These are phyloP conservation scores for Agelaius phoeniceus DNA, from an alignment of 2,113 vertebrate genomes.

Conservation along the genomic window DNA sequence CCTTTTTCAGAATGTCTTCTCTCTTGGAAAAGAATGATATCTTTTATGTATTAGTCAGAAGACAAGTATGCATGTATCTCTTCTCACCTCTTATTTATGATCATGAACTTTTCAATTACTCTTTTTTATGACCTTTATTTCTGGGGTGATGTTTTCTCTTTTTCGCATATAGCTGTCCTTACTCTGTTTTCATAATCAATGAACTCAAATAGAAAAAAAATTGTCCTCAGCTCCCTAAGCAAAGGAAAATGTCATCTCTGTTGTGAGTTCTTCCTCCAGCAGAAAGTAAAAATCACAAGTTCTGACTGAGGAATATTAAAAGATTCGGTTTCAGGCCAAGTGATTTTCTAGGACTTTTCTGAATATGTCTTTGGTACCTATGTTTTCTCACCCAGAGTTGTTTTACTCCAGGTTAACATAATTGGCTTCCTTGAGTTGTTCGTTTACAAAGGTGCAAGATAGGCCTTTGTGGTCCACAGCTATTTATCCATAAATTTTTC, in stretches of 20 bases:
- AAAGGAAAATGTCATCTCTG: conserved; percentile 7
- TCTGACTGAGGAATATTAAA: background rate
- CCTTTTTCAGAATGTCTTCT: background rate
- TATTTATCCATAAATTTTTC: background rate
- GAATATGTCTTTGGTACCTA: background rate
- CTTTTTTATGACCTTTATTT: conserved; percentile 8
- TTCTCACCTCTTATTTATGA: background rate
- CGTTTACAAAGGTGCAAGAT: background rate
- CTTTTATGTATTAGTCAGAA: background rate
- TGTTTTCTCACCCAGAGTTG: background rate
- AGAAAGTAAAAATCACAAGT: background rate
- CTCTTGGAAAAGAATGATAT: background rate
- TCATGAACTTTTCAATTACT: background rate
- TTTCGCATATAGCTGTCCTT: background rate
- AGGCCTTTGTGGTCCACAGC: background rate
- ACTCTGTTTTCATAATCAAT: conserved; percentile 3
- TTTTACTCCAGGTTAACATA: background rate
- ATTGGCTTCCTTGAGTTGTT: background rate
- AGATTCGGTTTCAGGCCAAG: background rate
- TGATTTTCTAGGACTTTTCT: background rate
- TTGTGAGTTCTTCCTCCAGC: background rate
- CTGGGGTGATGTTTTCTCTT: background rate
- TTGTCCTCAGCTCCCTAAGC: background rate
- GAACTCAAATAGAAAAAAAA: conserved; percentile 11
- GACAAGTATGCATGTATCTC: background rate